Evolutionary conservation across 2,888 invertebrate genomes (phyloP).

Genomic region (Dione juno): DNA sequence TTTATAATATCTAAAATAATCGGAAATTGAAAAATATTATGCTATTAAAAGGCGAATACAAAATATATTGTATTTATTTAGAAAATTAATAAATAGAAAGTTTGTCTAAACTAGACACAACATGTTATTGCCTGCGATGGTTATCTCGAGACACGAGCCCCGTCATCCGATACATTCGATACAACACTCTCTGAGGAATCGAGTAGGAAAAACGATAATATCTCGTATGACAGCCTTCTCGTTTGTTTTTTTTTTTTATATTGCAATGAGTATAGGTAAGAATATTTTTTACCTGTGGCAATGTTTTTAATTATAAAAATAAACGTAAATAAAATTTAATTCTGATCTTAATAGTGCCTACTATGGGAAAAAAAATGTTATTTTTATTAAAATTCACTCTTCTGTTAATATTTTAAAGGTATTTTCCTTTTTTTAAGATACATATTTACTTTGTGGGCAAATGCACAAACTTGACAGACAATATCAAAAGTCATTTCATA

Average conservation of each 20-base stretch:
- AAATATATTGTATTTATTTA: neutral
- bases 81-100: slow-evolving; percentile 19
- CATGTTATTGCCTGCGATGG: slow-evolving; percentile 33
- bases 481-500: slow-evolving; percentile 58
- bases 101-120: slow-evolving; percentile 34
- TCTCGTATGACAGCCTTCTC: slow-evolving; percentile 33
- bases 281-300: neutral
- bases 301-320: neutral
- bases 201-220: slow-evolving; percentile 47
- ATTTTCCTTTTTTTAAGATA: neutral
- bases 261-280: neutral
- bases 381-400: too few relatives aligned
- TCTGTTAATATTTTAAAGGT: neutral
- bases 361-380: too few relatives aligned
- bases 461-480: slow-evolving; percentile 19
- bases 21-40: neutral
- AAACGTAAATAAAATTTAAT: neutral
- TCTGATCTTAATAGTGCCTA: too few relatives aligned
- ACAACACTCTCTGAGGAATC: slow-evolving; percentile 41
- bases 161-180: slow-evolving; percentile 47
- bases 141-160: slow-evolving; percentile 43
- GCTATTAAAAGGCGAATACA: neutral
- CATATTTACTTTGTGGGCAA: neutral
- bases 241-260: slow-evolving; percentile 15
- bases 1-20: too few relatives aligned